Conservation (phyloP, 2,113 vertebrate genomes). For the Cervus canadensis region DNA sequence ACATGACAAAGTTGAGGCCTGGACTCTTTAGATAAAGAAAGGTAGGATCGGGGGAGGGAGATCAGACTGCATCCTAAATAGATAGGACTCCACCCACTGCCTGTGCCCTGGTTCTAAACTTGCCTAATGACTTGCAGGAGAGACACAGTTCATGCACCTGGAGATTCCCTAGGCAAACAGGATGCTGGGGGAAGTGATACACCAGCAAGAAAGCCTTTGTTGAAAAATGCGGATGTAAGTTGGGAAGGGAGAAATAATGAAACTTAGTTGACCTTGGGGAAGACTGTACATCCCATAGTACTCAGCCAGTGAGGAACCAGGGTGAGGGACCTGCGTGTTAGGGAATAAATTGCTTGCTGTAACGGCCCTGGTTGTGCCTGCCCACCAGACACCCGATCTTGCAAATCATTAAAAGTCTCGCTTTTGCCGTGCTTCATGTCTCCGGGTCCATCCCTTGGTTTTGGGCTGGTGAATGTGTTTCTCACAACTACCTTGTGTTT, state of each 20-base stretch:
- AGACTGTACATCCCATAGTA: neutral
- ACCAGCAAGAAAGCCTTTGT: neutral
- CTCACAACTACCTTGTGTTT: neutral
- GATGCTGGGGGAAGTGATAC: neutral
- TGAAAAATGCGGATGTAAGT: neutral
- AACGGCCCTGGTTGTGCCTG: too few relatives aligned
- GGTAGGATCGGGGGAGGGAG: neutral
- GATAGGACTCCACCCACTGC: neutral
- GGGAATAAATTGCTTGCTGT: neutral
- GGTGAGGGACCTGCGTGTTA: neutral
- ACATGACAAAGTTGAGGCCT: neutral
- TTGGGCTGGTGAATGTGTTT: too few relatives aligned
- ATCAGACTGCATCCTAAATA: neutral
- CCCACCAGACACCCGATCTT: too few relatives aligned
- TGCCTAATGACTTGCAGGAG: neutral
- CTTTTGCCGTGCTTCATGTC: too few relatives aligned
- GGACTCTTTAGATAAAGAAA: neutral
- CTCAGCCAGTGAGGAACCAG: neutral
- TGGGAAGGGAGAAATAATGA: neutral
- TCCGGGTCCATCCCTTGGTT: too few relatives aligned
- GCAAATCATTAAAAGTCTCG: too few relatives aligned
- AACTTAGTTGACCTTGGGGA: neutral
- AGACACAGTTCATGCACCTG: rapidly evolving
- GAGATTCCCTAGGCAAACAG: neutral
- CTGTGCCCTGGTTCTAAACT: neutral